Evolutionary conservation across 1,140 invertebrate species (phyloP).

Genomic region (Medauroidea extradentata): DNA sequence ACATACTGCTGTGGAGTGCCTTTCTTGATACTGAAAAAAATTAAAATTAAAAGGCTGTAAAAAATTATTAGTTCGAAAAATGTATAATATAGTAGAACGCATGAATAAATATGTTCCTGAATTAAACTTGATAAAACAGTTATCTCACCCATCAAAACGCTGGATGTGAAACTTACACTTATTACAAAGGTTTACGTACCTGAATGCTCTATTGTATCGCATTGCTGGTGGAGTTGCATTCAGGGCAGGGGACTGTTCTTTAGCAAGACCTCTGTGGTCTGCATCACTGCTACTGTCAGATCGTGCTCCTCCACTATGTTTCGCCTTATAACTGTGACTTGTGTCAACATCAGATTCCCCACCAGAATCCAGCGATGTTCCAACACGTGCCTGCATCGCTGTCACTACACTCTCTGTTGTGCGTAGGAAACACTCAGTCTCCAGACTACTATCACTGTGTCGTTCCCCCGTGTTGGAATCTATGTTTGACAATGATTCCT

Average conservation of each 20-base stretch:
- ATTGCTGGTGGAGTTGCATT: constrained; percentile 8
- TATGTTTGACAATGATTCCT: too few relatives aligned
- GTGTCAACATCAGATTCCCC: constrained; percentile 36
- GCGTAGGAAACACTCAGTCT: constrained; percentile 48
- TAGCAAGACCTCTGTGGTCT: constrained; percentile 2
- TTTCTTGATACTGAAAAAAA: too few relatives aligned
- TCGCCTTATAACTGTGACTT: constrained; percentile 24
- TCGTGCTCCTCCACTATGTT: constrained; percentile 20
- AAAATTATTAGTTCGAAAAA: too few relatives aligned
- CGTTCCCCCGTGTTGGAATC: not conserved
- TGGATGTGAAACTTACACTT: too few relatives aligned
- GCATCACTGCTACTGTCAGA: constrained; percentile 37
- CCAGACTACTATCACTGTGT: constrained; percentile 20
- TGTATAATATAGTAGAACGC: too few relatives aligned
- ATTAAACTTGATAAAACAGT: too few relatives aligned
- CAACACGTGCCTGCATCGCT: constrained; percentile 48
- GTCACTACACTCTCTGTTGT: constrained; percentile 51
- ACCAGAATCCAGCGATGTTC: constrained; percentile 28
- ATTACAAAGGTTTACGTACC: constrained; percentile 31
- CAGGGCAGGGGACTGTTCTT: not conserved
- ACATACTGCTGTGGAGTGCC: too few relatives aligned
- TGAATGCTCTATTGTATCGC: constrained; percentile 46
- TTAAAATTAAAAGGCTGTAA: too few relatives aligned
- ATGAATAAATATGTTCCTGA: too few relatives aligned
- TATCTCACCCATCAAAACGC: too few relatives aligned